Conservation (phyloP, 2,888 invertebrate species). For the Blomia tropicalis region DNA sequence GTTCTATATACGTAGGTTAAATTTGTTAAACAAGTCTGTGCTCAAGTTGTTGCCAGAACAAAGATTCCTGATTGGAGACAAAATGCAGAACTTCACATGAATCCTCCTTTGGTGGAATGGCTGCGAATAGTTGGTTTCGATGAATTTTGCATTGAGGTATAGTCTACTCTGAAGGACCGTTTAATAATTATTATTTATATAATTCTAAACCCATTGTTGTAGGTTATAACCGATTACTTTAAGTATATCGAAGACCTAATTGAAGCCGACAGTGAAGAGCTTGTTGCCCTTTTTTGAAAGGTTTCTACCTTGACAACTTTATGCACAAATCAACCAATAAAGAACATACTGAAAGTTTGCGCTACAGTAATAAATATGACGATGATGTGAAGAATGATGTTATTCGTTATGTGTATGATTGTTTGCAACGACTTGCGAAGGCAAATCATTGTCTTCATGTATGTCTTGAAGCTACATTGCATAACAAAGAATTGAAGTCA, state of each 20-base stretch:
- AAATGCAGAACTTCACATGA: conserved; percentile 45
- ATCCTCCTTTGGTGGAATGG: conserved; percentile 72
- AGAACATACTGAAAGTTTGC: conserved; percentile 57
- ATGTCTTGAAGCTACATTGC: conserved; percentile 51
- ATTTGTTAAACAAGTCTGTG: too few species aligned
- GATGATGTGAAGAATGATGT: conserved; percentile 42
- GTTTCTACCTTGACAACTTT: background rate
- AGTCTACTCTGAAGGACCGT: too few species aligned
- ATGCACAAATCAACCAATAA: conserved; percentile 12
- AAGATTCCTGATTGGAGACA: too few species aligned
- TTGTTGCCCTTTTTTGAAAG: background rate
- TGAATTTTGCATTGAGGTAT: conserved; percentile 52
- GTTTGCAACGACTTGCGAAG: conserved; percentile 54
- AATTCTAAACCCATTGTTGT: too few species aligned
- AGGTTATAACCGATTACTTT: conserved; percentile 48
- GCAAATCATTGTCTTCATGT: conserved; percentile 69
- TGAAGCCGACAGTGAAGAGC: conserved; percentile 55
- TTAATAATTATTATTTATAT: too few species aligned
- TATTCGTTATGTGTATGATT: background rate
- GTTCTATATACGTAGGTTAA: too few species aligned
- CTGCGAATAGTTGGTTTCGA: conserved; percentile 71
- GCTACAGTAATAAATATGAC: conserved; percentile 49
- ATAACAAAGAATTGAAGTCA: conserved; percentile 27
- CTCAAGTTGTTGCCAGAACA: too few species aligned
- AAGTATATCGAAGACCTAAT: conserved; percentile 61